These are phyloP conservation scores for Heliothis subflexa DNA, from an alignment of 1,140 invertebrate species.

Conservation along the genomic window DNA sequence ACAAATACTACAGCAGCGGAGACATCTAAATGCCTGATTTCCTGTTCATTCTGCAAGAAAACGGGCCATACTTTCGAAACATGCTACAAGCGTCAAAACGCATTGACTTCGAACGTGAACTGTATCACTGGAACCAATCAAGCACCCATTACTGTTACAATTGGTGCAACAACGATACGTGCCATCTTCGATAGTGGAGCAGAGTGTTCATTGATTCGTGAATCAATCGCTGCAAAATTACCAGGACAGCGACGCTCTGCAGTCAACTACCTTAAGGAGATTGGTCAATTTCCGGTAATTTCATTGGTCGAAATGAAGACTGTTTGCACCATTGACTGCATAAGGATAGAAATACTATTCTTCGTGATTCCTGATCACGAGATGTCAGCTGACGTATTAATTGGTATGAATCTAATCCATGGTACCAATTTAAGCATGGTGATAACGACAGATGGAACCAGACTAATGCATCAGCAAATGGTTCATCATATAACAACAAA, in stretches of 20 bases:
- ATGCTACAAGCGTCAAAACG: neutral
- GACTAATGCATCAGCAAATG: neutral
- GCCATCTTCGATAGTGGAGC: slow-evolving; percentile 10
- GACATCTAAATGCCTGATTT: neutral
- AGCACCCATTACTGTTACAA: neutral
- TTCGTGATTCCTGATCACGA: neutral
- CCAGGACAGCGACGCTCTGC: neutral
- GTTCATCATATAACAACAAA: neutral
- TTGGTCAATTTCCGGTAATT: neutral
- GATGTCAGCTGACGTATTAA: neutral
- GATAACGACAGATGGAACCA: neutral
- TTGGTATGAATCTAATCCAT: neutral
- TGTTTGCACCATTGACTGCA: neutral
- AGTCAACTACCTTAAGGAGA: neutral
- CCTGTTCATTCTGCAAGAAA: neutral
- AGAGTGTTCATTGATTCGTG: neutral
- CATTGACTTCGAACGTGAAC: neutral
- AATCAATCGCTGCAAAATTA: neutral
- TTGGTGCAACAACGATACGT: neutral
- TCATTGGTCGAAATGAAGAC: neutral
- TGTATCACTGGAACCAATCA: too few relatives aligned
- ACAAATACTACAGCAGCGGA: neutral
- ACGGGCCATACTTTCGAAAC: neutral
- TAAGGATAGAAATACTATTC: neutral
- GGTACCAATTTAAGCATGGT: neutral